Evolutionary conservation across 2,888 invertebrate genomes (phyloP).

Genomic region (Heteromyza rotundicornis): DNA sequence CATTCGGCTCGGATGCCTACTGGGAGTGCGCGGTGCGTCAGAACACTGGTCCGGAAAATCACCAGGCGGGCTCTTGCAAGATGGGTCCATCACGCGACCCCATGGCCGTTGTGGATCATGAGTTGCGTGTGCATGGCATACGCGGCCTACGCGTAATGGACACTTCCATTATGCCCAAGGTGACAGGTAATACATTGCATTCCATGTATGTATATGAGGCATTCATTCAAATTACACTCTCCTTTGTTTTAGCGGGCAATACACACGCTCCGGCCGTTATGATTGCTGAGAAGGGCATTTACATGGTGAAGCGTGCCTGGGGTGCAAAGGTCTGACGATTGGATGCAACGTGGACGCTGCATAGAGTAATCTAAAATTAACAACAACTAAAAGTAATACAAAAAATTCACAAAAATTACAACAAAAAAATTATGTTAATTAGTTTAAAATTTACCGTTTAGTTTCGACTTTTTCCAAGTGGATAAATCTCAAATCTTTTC

Average conservation of each 20-base stretch:
- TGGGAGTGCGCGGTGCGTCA: constrained; percentile 76
- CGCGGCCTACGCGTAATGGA: constrained; percentile 75
- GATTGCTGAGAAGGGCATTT: constrained; percentile 76
- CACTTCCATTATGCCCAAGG: constrained; percentile 80
- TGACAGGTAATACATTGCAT: no score
- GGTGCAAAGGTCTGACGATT: constrained; percentile 59
- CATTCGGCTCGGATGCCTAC: constrained; percentile 76
- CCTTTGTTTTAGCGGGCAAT: no score
- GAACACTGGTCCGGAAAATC: constrained; percentile 81
- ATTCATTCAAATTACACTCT: no score
- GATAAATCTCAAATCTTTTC: no score
- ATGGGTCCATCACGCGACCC: constrained; percentile 78
- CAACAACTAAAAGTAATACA: constrained; percentile 14
- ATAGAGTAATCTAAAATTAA: constrained; percentile 60
- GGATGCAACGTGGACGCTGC: constrained; percentile 59
- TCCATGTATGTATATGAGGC: no score
- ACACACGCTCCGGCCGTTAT: constrained; percentile 80
- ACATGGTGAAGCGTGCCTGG: constrained; percentile 60
- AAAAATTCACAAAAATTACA: no score
- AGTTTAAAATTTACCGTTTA: constrained; percentile 21
- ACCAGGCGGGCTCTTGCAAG: constrained; percentile 82
- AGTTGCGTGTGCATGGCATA: constrained; percentile 70
- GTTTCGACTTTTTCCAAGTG: no score
- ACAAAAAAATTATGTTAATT: constrained; percentile 19
- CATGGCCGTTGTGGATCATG: constrained; percentile 76